Percentiles rank a stretch among this genome's conserved stretches.
phyloP scores from a whole-genome alignment of 2,113 vertebrate species.

The Hippoglossus stenolepis region DNA sequence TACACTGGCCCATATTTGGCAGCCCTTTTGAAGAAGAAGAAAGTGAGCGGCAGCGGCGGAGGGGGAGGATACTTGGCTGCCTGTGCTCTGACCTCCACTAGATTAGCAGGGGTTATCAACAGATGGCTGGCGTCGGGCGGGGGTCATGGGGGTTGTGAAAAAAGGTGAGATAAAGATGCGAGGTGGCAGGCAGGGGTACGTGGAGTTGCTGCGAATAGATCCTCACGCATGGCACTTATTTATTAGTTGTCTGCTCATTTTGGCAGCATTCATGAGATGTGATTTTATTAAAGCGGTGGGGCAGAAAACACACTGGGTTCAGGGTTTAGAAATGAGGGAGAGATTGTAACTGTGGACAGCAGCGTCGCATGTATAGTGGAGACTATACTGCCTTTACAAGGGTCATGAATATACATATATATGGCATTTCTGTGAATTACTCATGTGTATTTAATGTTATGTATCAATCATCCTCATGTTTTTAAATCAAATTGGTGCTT shows the following conservation, averaged over 20 bases:
- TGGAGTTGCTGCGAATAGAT: conserved; percentile 42
- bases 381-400: neutral
- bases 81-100: conserved; percentile 67
- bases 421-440: neutral
- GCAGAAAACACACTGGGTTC: conserved; percentile 2
- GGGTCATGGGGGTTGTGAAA: conserved; percentile 12
- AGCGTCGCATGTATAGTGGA: neutral
- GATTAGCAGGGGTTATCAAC: conserved; percentile 75
- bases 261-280: conserved; percentile 8
- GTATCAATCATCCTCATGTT: neutral
- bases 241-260: conserved; percentile 27
- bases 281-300: conserved; percentile 30
- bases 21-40: conserved; percentile 35
- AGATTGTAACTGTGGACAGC: neutral
- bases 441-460: neutral
- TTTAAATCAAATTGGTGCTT: neutral
- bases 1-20: conserved; percentile 39
- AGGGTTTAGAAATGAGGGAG: neutral
- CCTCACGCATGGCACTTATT: conserved; percentile 19
- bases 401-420: neutral
- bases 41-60: conserved; percentile 50
- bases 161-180: conserved; percentile 58
- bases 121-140: conserved; percentile 62
- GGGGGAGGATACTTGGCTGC: conserved; percentile 43
- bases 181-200: conserved; percentile 9